Evolutionary conservation across 2,113 vertebrate genomes (phyloP).

Genomic region (Cynopterus brachyotis): DNA sequence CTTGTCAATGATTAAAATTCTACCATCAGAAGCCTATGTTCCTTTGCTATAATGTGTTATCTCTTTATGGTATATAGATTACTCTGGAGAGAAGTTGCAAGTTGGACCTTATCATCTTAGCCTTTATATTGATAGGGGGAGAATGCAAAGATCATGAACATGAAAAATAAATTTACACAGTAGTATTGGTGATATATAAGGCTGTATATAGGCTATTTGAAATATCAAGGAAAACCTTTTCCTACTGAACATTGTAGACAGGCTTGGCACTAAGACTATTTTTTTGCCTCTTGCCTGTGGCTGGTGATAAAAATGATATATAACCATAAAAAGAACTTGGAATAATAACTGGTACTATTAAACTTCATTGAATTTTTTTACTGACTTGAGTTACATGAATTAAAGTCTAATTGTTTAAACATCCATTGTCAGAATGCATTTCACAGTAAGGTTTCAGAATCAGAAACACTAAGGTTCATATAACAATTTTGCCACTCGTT

Average conservation of each 20-base stretch:
- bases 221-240: not conserved
- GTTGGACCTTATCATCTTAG: not conserved
- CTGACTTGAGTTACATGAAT: not conserved
- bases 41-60: not conserved
- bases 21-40: not conserved
- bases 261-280: not conserved
- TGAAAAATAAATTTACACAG: not conserved
- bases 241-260: not conserved
- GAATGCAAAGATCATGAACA: not conserved
- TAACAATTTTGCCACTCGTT: not conserved
- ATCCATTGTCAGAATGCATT: not conserved
- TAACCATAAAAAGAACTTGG: not conserved
- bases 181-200: not conserved
- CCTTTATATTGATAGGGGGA: not conserved
- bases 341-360: not conserved
- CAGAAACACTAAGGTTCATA: not conserved
- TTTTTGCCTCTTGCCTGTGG: not conserved
- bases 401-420: not conserved
- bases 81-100: not conserved
- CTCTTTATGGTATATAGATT: not conserved
- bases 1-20: conserved; percentile 1
- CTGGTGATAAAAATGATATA: not conserved
- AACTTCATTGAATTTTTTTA: not conserved
- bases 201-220: not conserved
- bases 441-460: not conserved